Conservation (phyloP, 1,140 invertebrate genomes). For the Eriosoma lanigerum region DNA sequence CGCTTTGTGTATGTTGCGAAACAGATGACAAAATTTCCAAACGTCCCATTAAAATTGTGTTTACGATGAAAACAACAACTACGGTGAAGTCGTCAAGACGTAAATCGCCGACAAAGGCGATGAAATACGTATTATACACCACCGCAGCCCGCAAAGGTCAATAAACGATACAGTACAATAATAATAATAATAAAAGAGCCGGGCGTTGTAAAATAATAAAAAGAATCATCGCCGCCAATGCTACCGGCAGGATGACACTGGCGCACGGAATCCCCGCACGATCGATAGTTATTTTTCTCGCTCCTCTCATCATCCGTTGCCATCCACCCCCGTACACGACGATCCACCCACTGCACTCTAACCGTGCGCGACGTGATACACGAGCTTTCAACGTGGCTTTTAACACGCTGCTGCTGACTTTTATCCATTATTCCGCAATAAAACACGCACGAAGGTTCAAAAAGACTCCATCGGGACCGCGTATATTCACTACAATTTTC, state of each 20-base stretch:
- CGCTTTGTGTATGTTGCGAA: background rate
- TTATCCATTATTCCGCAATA: too few relatives aligned
- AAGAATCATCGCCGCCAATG: background rate
- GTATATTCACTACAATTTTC: too few relatives aligned
- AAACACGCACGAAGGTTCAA: too few relatives aligned
- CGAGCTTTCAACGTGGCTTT: constrained; percentile 42
- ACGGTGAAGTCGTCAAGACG: background rate
- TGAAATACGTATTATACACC: background rate
- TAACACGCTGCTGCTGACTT: background rate
- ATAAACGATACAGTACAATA: background rate
- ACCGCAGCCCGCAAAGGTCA: background rate
- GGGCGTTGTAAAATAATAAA: constrained; percentile 23
- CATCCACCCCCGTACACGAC: background rate
- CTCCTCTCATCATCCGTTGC: background rate
- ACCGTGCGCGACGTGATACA: constrained; percentile 2
- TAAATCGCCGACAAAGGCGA: too few relatives aligned
- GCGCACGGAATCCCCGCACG: constrained; percentile 34
- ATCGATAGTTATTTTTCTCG: constrained; percentile 47
- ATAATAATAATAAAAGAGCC: background rate
- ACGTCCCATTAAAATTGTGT: background rate
- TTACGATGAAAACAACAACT: background rate
- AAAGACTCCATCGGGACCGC: too few relatives aligned
- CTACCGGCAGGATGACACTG: constrained; percentile 41
- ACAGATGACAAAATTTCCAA: background rate
- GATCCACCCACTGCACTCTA: background rate